Evolutionary conservation across 2,113 vertebrate species (phyloP).

Genomic region (Oriolus oriolus): DNA sequence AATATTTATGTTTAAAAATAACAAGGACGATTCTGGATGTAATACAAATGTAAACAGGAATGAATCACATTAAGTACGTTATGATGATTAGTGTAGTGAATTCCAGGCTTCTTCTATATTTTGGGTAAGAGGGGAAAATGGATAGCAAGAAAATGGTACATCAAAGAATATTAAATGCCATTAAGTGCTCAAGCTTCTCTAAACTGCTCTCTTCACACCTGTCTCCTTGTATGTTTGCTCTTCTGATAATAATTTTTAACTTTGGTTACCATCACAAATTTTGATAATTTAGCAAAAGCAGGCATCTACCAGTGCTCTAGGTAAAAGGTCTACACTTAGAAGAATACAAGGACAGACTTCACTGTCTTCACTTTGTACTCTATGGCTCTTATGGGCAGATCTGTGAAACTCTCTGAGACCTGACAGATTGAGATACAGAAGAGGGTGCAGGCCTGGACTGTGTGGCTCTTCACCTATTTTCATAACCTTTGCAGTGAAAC

Average conservation of each 20-base stretch:
- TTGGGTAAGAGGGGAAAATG: background rate
- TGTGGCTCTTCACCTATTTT: background rate
- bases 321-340: background rate
- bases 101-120: background rate
- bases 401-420: background rate
- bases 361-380: background rate
- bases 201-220: background rate
- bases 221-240: background rate
- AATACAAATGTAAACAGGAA: background rate
- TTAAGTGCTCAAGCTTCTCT: background rate
- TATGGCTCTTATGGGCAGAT: background rate
- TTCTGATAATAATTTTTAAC: background rate
- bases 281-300: background rate
- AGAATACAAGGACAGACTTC: background rate
- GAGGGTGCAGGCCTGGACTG: background rate
- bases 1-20: slow-evolving; percentile 11
- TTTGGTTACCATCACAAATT: background rate
- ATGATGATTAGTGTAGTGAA: background rate
- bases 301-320: background rate
- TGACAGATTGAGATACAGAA: background rate
- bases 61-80: background rate
- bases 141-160: background rate
- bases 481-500: background rate
- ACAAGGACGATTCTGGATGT: background rate
- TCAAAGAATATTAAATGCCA: background rate